Base-by-base conservation (phyloP, 2,113 vertebrate genomes). In the Ciconia stormi region DNA sequence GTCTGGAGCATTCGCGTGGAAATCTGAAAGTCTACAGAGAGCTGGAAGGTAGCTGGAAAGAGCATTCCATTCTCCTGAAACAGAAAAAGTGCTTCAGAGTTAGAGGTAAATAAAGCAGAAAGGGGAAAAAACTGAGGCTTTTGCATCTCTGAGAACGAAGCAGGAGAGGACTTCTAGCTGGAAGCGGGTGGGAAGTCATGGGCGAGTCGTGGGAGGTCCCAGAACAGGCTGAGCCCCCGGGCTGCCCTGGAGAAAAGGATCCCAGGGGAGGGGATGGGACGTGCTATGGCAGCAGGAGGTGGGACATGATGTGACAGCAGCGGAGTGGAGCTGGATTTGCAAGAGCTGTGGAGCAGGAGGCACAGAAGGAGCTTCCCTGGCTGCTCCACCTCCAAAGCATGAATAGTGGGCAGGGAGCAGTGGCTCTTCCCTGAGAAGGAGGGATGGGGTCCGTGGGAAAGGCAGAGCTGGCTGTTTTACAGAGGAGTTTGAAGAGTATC, bases 381-480 rank as follows among this genome's bases (percentile, higher is more conserved):
- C 66, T 66, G 44, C 44, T 65, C 36, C 36, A 21, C 14, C 1
- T 0, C 18, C 17, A 44, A 32, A 34, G 27, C 44, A 26, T 11
- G 23, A 55, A 7, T 18, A 47, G 23, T 21, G 29, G 19, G 7
- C 38, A 47, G 23, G 30, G 23, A 46, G 7, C 47, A 21, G 36
- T 50, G 76, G 15, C 50, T 56, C 8, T 38, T 70, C 40, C 40
- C 16, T 62, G 66, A 71, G 22, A 50, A n/a, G 56, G 46, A 67
- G 25, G 36, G 38, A 22, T 16, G 8, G 52, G 23, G 3, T 58
- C 38, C 2, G 1, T 0, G 0, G 70, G 38, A 79, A 77, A 56
- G 72, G 36, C 58, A 63, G 44, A 72, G 81, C 38, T 89, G 70
- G 14, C 18, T 50, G 13, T 20, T 86, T 29, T 15, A n/a, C 34